phyloP scores from a whole-genome alignment of 2,113 vertebrate species.

The Vulpes lagopus region DNA sequence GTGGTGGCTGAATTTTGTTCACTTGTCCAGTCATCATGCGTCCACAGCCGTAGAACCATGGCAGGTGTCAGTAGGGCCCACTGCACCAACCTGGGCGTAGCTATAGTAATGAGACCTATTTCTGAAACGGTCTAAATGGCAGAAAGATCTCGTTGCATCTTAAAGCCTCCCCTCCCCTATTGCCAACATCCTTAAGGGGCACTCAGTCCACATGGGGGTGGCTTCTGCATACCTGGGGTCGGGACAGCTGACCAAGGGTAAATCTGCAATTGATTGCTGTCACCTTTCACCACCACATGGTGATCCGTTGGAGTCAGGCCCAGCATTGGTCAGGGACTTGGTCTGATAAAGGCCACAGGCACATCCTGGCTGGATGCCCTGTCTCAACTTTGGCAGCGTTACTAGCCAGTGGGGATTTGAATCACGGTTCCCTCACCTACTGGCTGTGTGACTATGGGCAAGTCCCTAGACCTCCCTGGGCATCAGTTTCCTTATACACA shows the following conservation, averaged over 20 bases:
- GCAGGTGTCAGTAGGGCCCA: background rate
- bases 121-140: background rate
- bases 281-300: fast-evolving
- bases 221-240: background rate
- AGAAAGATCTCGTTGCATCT: background rate
- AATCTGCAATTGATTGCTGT: background rate
- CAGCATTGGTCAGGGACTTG: background rate
- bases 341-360: background rate
- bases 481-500: background rate
- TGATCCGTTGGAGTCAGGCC: background rate
- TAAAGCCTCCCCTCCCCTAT: background rate
- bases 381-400: background rate
- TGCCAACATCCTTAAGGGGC: background rate
- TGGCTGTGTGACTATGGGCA: background rate
- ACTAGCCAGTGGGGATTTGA: background rate
- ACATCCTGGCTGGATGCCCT: background rate
- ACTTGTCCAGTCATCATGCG: background rate
- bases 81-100: background rate
- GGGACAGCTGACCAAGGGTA: background rate
- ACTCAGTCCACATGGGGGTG: fast-evolving
- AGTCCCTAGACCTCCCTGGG: background rate
- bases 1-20: background rate
- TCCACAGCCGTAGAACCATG: background rate
- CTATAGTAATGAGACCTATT: background rate
- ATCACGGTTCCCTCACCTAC: background rate